Percentiles rank a stretch among this genome's conserved stretches.
These are phyloP conservation scores for Bombus affinis DNA, from an alignment of 1,140 invertebrate genomes.

Conservation along the genomic window DNA sequence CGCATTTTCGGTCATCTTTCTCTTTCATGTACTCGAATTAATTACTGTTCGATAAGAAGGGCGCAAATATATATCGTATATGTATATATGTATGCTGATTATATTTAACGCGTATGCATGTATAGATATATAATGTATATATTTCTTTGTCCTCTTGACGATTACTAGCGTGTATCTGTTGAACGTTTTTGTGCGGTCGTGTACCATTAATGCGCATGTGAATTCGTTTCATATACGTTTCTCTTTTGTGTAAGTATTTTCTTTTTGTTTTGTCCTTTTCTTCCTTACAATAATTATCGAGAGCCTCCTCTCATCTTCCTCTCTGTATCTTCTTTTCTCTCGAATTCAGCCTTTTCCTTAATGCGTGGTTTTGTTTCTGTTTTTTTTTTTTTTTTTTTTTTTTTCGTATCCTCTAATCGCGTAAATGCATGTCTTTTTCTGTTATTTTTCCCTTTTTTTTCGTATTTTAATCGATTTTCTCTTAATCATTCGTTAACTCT, in stretches of 20 bases:
- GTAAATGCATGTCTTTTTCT: slow-evolving; percentile 2
- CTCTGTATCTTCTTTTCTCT: slow-evolving; percentile 2
- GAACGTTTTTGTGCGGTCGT: slow-evolving; percentile 64
- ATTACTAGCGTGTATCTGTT: slow-evolving; percentile 32
- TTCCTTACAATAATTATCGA: not conserved
- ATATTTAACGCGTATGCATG: slow-evolving; percentile 23
- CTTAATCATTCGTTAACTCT: not conserved
- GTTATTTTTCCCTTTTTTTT: not conserved
- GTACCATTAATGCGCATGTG: slow-evolving; percentile 62
- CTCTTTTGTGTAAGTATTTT: not conserved
- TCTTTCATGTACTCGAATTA: slow-evolving; percentile 32
- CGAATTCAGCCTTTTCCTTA: not conserved
- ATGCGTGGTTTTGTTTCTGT: not conserved
- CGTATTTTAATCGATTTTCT: not conserved
- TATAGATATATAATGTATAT: not conserved
- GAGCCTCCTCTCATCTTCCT: not conserved
- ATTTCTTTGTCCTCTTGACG: slow-evolving; percentile 15
- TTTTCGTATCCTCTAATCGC: not conserved
- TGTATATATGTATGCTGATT: slow-evolving; percentile 23
- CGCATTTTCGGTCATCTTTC: not conserved
- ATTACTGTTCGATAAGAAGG: slow-evolving; percentile 70
- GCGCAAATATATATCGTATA: slow-evolving; percentile 47
- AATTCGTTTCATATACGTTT: slow-evolving; percentile 45
- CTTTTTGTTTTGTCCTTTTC: not conserved
- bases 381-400: not conserved